Evolutionary conservation across 1,140 invertebrate genomes (phyloP), one percentile per base, ranked within the genome.

Genomic region (Eurosta solidaginis): DNA sequence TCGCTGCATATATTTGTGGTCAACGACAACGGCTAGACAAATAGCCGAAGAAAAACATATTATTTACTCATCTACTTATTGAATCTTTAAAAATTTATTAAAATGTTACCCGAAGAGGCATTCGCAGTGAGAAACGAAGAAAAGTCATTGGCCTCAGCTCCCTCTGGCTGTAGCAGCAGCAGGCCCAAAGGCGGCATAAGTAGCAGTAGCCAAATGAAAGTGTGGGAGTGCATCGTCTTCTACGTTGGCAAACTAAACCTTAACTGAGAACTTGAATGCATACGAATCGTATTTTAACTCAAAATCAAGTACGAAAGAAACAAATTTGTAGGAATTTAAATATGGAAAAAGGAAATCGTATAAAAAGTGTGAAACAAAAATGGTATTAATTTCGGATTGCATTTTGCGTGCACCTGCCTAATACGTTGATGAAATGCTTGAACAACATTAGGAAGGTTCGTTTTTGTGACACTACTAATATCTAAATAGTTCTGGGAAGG

Each of bases 51-150:
- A 4, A 20, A 68, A 68, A 68, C n/a, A n/a, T n/a, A n/a, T 6
- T n/a, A 63, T 7, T n/a, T 40, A 33, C 14, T 12, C 3, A 40
- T 12, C n/a, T 22, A 33, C 3, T 22, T 7, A 20, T 5, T 40
- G 17, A 42, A n/a, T 17, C 5, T 22, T 7, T 2, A 68, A 40
- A 68, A 36, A 17, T 9, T 22, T 10, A n/a, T 40, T n/a, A n/a
- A n/a, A 40, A 9, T 5, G 36, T 22, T 20, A 94, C 93, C 92
- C 83, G 93, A 89, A 10, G 92, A 91, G 6, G 92, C 92, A 87
- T 94, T 94, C 6, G 91, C 89, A 27, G 91, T 91, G 0, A 93
- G 89, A 76, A 93, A 88, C 0, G 93, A 93, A 5, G 92, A 92
- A 87, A 93, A 93, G 80, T 92, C 91, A 82, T 92, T 90, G 76